phyloP scores from a whole-genome alignment of 1,140 invertebrate species.

The Trachymyrmex septentrionalis region DNA sequence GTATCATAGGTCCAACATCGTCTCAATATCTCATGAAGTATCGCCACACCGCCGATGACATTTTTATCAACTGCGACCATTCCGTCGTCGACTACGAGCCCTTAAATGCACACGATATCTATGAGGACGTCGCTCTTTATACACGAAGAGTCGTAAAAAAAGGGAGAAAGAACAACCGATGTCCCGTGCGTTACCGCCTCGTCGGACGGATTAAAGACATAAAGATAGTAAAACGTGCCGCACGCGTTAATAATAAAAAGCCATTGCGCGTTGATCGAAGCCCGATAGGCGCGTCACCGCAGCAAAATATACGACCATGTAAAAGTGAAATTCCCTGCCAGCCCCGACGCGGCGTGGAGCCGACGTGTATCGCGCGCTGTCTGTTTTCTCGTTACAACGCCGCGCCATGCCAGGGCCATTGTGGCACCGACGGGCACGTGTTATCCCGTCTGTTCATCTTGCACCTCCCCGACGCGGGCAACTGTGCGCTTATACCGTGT shows the following conservation, averaged over 20 bases:
- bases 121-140: constrained; percentile 16
- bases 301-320: constrained; percentile 60
- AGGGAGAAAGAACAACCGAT: constrained; percentile 21
- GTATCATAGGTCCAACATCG: background rate
- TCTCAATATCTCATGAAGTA: constrained; percentile 26
- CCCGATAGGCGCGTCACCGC: constrained; percentile 64
- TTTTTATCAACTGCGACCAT: constrained; percentile 37
- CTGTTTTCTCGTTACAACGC: constrained; percentile 69
- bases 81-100: constrained; percentile 4
- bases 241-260: constrained; percentile 71
- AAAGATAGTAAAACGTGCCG: constrained; percentile 63
- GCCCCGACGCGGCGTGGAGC: constrained; percentile 16
- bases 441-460: constrained; percentile 71
- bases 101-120: constrained; percentile 42
- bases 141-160: constrained; percentile 35
- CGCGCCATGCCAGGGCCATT: constrained; percentile 23
- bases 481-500: constrained; percentile 65
- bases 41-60: constrained; percentile 6
- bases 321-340: constrained; percentile 66
- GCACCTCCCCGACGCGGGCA: constrained; percentile 33
- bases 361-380: constrained; percentile 54
- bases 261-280: constrained; percentile 62
- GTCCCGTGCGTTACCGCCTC: constrained; percentile 22
- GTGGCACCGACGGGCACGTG: constrained; percentile 22
- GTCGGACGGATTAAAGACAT: constrained; percentile 69